phyloP scores from a whole-genome alignment of 2,888 invertebrate species.

The Hydrotaea cyrtoneurina region DNA sequence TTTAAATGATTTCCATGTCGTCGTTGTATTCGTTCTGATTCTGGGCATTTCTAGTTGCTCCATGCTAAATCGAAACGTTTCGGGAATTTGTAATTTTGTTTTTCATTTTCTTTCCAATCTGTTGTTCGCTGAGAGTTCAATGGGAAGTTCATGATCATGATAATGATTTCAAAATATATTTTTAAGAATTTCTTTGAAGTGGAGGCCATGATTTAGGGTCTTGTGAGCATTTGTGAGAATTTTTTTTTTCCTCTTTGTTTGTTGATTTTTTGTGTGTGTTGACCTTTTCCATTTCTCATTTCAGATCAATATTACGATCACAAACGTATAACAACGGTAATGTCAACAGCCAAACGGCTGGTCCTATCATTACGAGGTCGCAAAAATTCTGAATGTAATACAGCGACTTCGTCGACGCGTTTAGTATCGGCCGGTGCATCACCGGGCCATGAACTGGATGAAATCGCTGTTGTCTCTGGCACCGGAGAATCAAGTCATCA shows the following conservation, averaged over 20 bases:
- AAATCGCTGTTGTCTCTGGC: constrained; percentile 86
- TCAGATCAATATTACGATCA: constrained; percentile 68
- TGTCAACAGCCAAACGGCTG: constrained; percentile 85
- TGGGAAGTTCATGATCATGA: no score
- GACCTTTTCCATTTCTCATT: constrained; percentile 64
- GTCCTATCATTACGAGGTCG: constrained; percentile 84
- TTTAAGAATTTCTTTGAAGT: no score
- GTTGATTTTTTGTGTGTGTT: constrained; percentile 14
- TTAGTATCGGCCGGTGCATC: constrained; percentile 81
- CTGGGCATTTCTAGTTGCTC: no score
- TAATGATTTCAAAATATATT: no score
- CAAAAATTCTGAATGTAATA: constrained; percentile 83
- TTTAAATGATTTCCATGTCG: no score
- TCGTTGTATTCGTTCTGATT: no score
- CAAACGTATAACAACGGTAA: constrained; percentile 77
- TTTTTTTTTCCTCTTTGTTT: constrained; percentile 46
- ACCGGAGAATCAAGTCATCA: constrained; percentile 82
- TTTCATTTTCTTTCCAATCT: no score
- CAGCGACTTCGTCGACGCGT: constrained; percentile 81
- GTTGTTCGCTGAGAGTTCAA: no score
- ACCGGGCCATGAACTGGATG: constrained; percentile 84
- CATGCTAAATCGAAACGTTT: no score
- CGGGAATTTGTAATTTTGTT: no score
- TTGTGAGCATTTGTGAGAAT: no score
- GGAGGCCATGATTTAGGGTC: no score